These are phyloP conservation scores for Jaculus jaculus DNA, from an alignment of 2,113 vertebrate species.

Conservation along the genomic window DNA sequence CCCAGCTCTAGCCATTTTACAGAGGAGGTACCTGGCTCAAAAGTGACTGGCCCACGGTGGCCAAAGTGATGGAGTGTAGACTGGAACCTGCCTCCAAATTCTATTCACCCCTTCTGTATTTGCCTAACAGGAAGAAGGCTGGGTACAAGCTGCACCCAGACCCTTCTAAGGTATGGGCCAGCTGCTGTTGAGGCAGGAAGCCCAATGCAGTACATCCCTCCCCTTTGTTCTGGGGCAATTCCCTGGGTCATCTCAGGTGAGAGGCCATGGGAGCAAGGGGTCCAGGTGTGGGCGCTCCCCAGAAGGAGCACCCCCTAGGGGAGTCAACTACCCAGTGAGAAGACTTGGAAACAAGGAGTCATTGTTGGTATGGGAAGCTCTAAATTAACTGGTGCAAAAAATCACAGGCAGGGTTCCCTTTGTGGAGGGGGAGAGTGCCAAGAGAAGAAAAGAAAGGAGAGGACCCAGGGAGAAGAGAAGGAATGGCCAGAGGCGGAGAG, in stretches of 20 bases:
- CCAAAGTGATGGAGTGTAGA: background rate
- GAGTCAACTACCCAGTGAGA: background rate
- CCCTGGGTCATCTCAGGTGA: background rate
- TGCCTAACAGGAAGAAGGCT: background rate
- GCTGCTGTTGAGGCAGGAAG: no score
- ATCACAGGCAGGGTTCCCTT: background rate
- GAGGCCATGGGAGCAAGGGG: background rate
- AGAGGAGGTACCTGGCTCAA: background rate
- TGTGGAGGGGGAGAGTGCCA: background rate
- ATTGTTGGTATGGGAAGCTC: background rate
- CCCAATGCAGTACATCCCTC: background rate
- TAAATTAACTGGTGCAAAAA: background rate
- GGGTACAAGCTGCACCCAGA: background rate
- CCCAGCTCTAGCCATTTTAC: background rate
- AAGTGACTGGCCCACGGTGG: background rate
- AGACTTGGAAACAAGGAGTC: background rate
- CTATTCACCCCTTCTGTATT: background rate
- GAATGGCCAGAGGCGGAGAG: rapidly evolving
- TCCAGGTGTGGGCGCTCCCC: no score
- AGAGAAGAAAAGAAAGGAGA: no score
- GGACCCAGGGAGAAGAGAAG: no score
- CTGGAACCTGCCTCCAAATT: background rate
- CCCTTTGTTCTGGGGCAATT: background rate
- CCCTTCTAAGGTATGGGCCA: background rate
- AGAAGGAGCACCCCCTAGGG: no score